Base-by-base conservation (phyloP, 2,797 vertebrate species). In the Syncerus caffer region DNA sequence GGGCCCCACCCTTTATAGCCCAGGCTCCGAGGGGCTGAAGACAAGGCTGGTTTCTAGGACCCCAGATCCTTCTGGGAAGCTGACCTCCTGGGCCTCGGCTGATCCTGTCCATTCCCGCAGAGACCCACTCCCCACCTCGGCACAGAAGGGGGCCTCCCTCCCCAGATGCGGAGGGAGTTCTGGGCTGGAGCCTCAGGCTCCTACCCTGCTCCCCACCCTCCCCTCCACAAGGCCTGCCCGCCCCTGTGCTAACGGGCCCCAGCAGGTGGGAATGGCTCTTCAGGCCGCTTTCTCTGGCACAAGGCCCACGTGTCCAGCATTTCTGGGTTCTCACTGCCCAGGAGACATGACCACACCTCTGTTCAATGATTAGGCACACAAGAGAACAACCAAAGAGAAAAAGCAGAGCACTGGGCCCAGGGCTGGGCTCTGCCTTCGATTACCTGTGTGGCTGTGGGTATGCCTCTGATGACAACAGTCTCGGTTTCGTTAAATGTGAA, bases 181-280 rank as follows among this genome's bases (percentile, higher is more conserved):
- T 55, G 25, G 50, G 21, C 29, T 21, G 1, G 55, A 17, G 47
- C 14, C 1, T 0, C 25, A 5, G 0, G 1, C n/a, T 17, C 57
- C 57, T 1, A 23, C 16, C 87, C 38, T 45, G 84, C 80, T 85
- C 34, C 34, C 25, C 1, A 2, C 62, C 83, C 60, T 82, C 84
- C 60, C 74, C 85, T 16, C 84, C 53, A 1, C 0, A 1, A 38
- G 34, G 60, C 5, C n/a, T 31, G 27, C 1, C 42, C 0, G 15
- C 1, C 42, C 0, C 2, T 0, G 34, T 13, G 21, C n/a, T 34
- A 0, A 53, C 0, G 4, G 38, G 45, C 67, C 29, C 67, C 71
- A 16, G 11, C 21, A 2, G 0, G 8, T 1, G 34, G 64, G 29
- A 4, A 25, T 0, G 0, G 51, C 7, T 8, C 15, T 57, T 38